Conservation (phyloP, 2,888 invertebrate species). For the Zeuzera pyrina region DNA sequence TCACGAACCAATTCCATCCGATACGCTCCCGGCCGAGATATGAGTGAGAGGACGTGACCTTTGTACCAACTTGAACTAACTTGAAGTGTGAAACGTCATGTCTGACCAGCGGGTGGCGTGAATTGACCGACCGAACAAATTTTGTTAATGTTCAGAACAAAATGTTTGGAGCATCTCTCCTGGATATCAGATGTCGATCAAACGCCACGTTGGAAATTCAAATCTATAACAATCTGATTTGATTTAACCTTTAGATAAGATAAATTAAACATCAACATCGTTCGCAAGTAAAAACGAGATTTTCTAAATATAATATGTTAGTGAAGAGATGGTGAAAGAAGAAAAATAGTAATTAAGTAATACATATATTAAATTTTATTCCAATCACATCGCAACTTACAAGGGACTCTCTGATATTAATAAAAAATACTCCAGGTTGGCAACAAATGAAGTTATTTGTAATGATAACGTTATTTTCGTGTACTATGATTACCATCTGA, state of each 20-base stretch:
- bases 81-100: conserved; percentile 66
- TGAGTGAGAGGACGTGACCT: conserved; percentile 70
- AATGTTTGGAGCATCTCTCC: conserved; percentile 22
- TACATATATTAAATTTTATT: too few relatives aligned
- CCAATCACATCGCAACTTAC: too few relatives aligned
- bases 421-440: too few relatives aligned
- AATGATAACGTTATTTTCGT: too few relatives aligned
- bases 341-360: too few relatives aligned
- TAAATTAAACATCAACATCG: too few relatives aligned
- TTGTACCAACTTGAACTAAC: conserved; percentile 43
- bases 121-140: conserved; percentile 41
- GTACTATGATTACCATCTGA: too few relatives aligned
- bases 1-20: conserved; percentile 67
- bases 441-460: too few relatives aligned
- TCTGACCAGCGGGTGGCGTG: conserved; percentile 59
- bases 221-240: conserved; percentile 44
- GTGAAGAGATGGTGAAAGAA: too few relatives aligned
- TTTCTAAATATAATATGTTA: too few relatives aligned
- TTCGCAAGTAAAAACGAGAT: too few relatives aligned
- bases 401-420: too few relatives aligned
- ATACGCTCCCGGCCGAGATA: conserved; percentile 61
- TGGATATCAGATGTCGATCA: conserved; percentile 66
- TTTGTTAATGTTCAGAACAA: conserved; percentile 42
- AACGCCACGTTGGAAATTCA: conserved; percentile 43
- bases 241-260: conserved; percentile 43